A percentile compares a stretch with the other conserved stretches of the same genome.
Evolutionary conservation across 2,888 invertebrate species (phyloP).

Genomic region (Heliothis peltigera): DNA sequence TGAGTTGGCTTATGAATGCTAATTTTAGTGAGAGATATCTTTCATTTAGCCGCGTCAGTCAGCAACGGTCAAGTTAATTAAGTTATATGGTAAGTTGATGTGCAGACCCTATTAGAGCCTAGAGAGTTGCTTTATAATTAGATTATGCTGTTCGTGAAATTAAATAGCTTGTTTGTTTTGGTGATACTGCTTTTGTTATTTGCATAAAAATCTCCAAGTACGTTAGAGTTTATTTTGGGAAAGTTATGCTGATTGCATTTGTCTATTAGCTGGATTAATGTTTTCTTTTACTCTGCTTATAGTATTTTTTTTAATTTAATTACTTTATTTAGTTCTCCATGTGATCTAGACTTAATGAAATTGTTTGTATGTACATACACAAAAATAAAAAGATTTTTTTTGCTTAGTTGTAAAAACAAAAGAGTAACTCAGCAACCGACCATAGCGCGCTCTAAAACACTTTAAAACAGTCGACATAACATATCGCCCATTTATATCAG

Average conservation of each 20-base stretch:
- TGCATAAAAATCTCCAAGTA: not conserved
- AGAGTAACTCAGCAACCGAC: conserved; percentile 32
- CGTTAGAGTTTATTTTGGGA: not conserved
- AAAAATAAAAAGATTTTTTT: not conserved
- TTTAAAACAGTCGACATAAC: conserved; percentile 53
- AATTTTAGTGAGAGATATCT: conserved; percentile 84
- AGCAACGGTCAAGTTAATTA: conserved; percentile 74
- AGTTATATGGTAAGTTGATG: conserved; percentile 67
- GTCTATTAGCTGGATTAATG: not conserved
- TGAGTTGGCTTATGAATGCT: conserved; percentile 85
- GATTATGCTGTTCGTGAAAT: conserved; percentile 31
- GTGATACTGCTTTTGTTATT: conserved; percentile 6
- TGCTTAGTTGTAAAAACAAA: conserved; percentile 26
- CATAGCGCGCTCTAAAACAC: conserved; percentile 37
- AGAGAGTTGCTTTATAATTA: conserved; percentile 44
- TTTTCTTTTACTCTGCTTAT: not conserved
- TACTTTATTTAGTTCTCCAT: not conserved
- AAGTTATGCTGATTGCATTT: not conserved
- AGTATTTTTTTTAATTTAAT: conserved; percentile 4
- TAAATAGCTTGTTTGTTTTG: conserved; percentile 32
- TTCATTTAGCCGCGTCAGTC: conserved; percentile 81
- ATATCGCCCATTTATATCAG: conserved; percentile 57
- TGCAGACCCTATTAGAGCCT: conserved; percentile 49
- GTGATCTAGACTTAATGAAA: not conserved
- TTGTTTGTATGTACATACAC: too few species aligned